A percentile compares a stretch with the other conserved stretches of the same genome.
These are phyloP conservation scores for human (Homo sapiens) DNA, from an alignment of 2,113 vertebrate species.

Conservation along the genomic window GRCh38 chr12:16295001-16295500, in stretches of 20 bases:
- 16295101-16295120: constrained; percentile 21
- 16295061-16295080: constrained; percentile 44
- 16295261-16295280: background rate
- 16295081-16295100: background rate
- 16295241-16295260: constrained; percentile 35
- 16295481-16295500: background rate
- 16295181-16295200: background rate
- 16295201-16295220: background rate
- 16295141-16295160: background rate
- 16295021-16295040: background rate
- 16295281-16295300: background rate
- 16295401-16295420: background rate
- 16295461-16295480: background rate
- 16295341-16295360: constrained; percentile 8
- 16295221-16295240: background rate
- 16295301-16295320: background rate
- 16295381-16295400: background rate
- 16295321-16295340: constrained; percentile 39
- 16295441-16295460: background rate
- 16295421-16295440: background rate
- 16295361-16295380: background rate
- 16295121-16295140: background rate
- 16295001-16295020: constrained; percentile 5
- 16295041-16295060: background rate
- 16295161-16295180: background rate